phyloP scores from a whole-genome alignment of 53 echinoderm and acorn worm genomes.

The Patiria pectinifera region DNA sequence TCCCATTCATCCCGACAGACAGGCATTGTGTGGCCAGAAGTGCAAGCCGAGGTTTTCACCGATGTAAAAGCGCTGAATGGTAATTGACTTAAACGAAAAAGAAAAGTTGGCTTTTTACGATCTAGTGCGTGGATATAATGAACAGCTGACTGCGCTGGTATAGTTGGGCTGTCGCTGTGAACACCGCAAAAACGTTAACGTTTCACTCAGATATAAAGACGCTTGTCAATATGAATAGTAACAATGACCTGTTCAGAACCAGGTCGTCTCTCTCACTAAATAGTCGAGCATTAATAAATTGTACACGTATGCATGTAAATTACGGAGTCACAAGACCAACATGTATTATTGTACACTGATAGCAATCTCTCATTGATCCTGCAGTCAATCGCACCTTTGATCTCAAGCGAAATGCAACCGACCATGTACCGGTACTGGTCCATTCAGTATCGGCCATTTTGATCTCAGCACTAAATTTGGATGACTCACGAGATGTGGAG shows the following conservation, averaged over 20 bases:
- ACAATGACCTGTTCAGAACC: too few species aligned
- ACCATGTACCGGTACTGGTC: neutral
- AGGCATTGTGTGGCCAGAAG: neutral
- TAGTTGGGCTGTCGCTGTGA: neutral
- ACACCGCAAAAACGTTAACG: neutral
- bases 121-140: neutral
- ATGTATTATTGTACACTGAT: too few species aligned
- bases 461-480: neutral
- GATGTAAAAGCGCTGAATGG: neutral
- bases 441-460: neutral
- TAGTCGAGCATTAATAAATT: too few species aligned
- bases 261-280: too few species aligned
- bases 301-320: too few species aligned
- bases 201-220: neutral
- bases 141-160: constrained; percentile 22
- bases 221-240: neutral
- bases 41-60: neutral
- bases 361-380: too few species aligned
- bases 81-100: constrained; percentile 20
- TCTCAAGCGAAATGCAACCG: neutral
- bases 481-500: neutral
- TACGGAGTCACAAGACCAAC: too few species aligned
- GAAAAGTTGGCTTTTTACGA: constrained; percentile 15
- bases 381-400: too few species aligned
- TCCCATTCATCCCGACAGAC: constrained; percentile 16